These are phyloP conservation scores for Labrus mixtus DNA, from an alignment of 2,113 vertebrate species.

Conservation along the genomic window DNA sequence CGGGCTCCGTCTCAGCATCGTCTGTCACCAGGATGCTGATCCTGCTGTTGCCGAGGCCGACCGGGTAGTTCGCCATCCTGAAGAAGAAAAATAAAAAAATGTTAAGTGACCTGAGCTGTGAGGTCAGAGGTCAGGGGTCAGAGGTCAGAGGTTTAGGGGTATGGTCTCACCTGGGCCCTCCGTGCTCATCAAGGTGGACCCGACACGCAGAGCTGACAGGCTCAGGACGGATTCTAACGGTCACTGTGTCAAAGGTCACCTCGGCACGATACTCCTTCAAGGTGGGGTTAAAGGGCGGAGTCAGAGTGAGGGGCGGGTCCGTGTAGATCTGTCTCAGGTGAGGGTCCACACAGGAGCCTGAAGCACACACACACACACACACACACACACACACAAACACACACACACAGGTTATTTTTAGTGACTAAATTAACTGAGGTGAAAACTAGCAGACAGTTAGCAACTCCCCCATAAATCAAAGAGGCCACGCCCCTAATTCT, in stretches of 20 bases:
- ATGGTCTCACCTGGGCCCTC: conserved; percentile 88
- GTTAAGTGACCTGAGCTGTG: neutral
- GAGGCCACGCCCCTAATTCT: no score
- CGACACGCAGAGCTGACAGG: conserved; percentile 83
- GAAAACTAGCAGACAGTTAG: no score
- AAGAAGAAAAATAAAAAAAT: conserved; percentile 1
- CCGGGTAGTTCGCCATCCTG: conserved; percentile 89
- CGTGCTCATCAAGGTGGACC: conserved; percentile 87
- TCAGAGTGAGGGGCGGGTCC: conserved; percentile 87
- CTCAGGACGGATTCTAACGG: conserved; percentile 87
- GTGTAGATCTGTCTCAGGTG: conserved; percentile 90
- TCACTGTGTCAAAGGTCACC: conserved; percentile 92
- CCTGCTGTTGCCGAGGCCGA: conserved; percentile 91
- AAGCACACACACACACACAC: neutral
- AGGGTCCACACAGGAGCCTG: conserved; percentile 86
- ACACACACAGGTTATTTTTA: no score
- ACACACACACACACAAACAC: no score
- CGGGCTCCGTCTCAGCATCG: conserved; percentile 56
- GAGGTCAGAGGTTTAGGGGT: neutral
- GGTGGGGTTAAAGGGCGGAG: conserved; percentile 88
- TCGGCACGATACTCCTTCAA: conserved; percentile 91
- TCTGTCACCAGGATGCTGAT: conserved; percentile 88
- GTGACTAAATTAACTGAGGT: no score
- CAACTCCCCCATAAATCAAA: no score
- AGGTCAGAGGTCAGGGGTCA: neutral